Conservation (phyloP, 2,888 invertebrate genomes). For the Scaptomyza caliginosa region DNA sequence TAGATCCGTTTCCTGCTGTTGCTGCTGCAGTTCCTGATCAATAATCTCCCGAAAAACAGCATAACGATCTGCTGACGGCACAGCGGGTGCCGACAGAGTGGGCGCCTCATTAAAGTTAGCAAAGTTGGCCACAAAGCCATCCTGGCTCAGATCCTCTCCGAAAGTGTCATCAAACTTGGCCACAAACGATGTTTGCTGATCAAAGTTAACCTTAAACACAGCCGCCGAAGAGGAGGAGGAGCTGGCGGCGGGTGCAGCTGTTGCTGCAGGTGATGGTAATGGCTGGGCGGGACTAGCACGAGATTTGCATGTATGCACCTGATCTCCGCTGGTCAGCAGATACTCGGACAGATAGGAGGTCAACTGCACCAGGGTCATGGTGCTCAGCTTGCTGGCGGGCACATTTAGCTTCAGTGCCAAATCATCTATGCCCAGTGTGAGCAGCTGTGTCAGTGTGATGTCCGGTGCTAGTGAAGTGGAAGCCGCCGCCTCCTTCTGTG, state of each 20-base stretch:
- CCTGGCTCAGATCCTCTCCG: constrained; percentile 83
- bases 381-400: constrained; percentile 90
- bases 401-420: constrained; percentile 90
- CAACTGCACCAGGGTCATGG: constrained; percentile 94
- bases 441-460: constrained; percentile 92
- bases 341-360: constrained; percentile 90
- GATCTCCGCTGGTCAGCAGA: constrained; percentile 84
- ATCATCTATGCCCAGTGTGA: constrained; percentile 92
- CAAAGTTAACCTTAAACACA: constrained; percentile 83
- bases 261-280: constrained; percentile 18
- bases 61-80: constrained; percentile 90
- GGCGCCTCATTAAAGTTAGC: constrained; percentile 85
- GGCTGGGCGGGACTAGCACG: constrained; percentile 35
- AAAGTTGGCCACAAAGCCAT: constrained; percentile 88
- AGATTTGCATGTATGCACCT: constrained; percentile 71
- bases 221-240: constrained; percentile 40
- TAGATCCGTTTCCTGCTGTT: constrained; percentile 82
- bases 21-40: constrained; percentile 88
- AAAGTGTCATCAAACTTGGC: constrained; percentile 89
- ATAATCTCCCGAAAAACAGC: constrained; percentile 95
- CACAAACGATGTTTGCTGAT: constrained; percentile 84
- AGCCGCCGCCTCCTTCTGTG: constrained; percentile 38
- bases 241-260: constrained; percentile 1
- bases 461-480: constrained; percentile 84
- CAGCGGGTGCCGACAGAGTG: constrained; percentile 64